Base-by-base conservation (phyloP, 2,888 invertebrate species). In the Colostygia pectinataria region DNA sequence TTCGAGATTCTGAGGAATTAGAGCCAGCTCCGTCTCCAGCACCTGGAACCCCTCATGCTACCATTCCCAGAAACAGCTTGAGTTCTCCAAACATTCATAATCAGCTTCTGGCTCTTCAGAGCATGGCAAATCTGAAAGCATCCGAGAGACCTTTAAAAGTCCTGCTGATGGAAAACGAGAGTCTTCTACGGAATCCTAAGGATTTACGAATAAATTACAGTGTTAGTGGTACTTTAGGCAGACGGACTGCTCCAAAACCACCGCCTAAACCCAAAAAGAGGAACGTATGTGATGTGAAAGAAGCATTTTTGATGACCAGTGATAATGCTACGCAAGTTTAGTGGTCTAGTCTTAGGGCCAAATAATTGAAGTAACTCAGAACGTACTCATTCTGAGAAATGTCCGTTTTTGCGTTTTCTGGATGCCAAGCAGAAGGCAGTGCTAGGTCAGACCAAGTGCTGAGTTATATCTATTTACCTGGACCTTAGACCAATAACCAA, bases 281-380 rank as follows among this genome's bases (percentile, higher is more conserved):
- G 54, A 91, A 91, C 47, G 91, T 93, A 13, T 91, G 93, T 50
- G 92, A 90, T 59, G 73, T 89, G 63, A 93, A 92, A 68, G 95
- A 95, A 66, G 95, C 95, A 46, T 91, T 95, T 66, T 93, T 95
- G 71, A 94, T 95, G 76, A 96, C 95, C 73, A 93, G 94, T 52
- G 96, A 96, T 68, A 96, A 96, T 65, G 96, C 96, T 40, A 96
- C 96, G 57, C 96, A 96, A 90, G 96, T 96, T 85, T 95, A 92
- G 91, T 15, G 28, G 4, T 20, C 2, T 20, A 18, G 5, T 24
- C 2, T 9, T 9, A 9, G 1, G 4, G n/a, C n/a, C n/a, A n/a
- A n/a, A n/a, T n/a, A n/a, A n/a, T n/a, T n/a, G n/a, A n/a, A n/a
- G n/a, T n/a, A n/a, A n/a, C n/a, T n/a, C n/a, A n/a, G n/a, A n/a